Conservation (phyloP, 2,797 vertebrate species). For the Cetoscarus ocellatus region DNA sequence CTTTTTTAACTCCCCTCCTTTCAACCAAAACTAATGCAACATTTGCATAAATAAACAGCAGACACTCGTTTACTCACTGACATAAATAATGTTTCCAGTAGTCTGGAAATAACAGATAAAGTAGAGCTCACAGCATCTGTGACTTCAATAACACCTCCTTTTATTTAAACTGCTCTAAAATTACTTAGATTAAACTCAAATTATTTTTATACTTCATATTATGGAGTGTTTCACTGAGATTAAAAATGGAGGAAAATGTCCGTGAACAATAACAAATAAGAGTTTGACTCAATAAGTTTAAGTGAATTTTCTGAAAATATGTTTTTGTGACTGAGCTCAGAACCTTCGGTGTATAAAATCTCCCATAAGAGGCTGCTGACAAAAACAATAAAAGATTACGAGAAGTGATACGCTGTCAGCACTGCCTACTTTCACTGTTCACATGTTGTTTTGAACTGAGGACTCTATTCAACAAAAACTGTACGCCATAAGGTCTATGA, state of each 20-base stretch:
- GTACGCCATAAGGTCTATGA: too few species aligned
- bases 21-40: slow-evolving; percentile 36
- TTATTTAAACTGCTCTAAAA: slow-evolving; percentile 12
- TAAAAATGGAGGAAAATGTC: neutral
- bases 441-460: too few species aligned
- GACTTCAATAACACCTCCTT: slow-evolving; percentile 18
- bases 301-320: too few species aligned
- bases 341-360: too few species aligned
- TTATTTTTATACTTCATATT: neutral
- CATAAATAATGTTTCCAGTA: slow-evolving; percentile 20
- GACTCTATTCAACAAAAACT: too few species aligned
- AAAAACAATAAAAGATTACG: too few species aligned
- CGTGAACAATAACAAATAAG: neutral
- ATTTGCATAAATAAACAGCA: slow-evolving; percentile 48
- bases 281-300: neutral
- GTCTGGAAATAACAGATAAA: slow-evolving; percentile 51
- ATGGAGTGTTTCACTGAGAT: neutral
- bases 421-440: too few species aligned
- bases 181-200: too few species aligned
- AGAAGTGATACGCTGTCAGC: too few species aligned
- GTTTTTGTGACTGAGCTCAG: too few species aligned
- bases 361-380: too few species aligned
- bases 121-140: slow-evolving; percentile 42
- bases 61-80: slow-evolving; percentile 25
- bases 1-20: slow-evolving; percentile 29